A percentile compares a stretch with the other conserved stretches of the same genome.
Conservation (phyloP, 2,113 vertebrate species). For the rabbit (Oryctolagus cuniculus) region mOryCun1.1 NC_091445.1:25209001-25209500, state of each 20-base stretch:
- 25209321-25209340: slow-evolving; percentile 30
- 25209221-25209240: not conserved
- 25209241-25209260: not conserved
- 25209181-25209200: not conserved
- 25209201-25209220: not conserved
- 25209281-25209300: not conserved
- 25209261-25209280: not conserved
- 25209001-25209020: too few relatives aligned
- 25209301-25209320: not conserved
- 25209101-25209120: too few relatives aligned
- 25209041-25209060: too few relatives aligned
- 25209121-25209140: too few relatives aligned
- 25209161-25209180: not conserved
- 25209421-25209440: not conserved
- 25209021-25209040: too few relatives aligned
- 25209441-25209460: not conserved
- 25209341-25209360: not conserved
- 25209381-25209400: not conserved
- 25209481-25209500: slow-evolving; percentile 26
- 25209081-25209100: too few relatives aligned
- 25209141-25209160: too few relatives aligned
- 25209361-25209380: not conserved
- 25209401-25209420: not conserved
- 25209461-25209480: not conserved
- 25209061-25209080: too few relatives aligned